Evolutionary conservation across 2,888 invertebrate genomes (phyloP).

Genomic region (Cotesia congregata): DNA sequence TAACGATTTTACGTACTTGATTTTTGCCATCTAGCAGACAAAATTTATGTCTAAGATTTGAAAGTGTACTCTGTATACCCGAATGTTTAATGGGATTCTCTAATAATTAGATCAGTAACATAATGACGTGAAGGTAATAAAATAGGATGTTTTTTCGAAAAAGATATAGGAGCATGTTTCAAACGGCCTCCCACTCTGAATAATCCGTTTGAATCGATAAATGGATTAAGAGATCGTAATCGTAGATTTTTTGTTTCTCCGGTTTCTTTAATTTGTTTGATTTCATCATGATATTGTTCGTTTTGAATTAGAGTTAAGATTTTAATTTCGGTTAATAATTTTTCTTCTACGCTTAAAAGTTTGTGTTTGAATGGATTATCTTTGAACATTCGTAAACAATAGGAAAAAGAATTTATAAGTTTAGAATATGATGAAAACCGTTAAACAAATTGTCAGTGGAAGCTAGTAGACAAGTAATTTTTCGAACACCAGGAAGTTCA

Average conservation of each 20-base stretch:
- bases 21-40: too few relatives aligned
- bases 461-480: too few relatives aligned
- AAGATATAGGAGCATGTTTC: slow-evolving; percentile 14
- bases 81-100: not conserved
- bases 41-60: too few relatives aligned
- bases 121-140: slow-evolving; percentile 38
- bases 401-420: not conserved
- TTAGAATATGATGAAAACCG: not conserved
- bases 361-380: not conserved
- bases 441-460: not conserved
- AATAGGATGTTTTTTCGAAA: slow-evolving; percentile 37
- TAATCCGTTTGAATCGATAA: slow-evolving; percentile 31
- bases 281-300: too few relatives aligned
- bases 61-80: too few relatives aligned
- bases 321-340: slow-evolving; percentile 7
- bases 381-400: not conserved
- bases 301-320: slow-evolving; percentile 19
- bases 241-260: too few relatives aligned
- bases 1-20: too few relatives aligned
- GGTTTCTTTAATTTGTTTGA: too few relatives aligned
- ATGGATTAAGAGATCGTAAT: too few relatives aligned
- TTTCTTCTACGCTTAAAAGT: not conserved
- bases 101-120: slow-evolving; percentile 41
- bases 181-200: slow-evolving; percentile 42
- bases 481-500: slow-evolving; percentile 8